Evolutionary conservation across 30 jellyfish, hydroid and myxozoan genomes (phyloP).

Genomic region (Mastigias papua): DNA sequence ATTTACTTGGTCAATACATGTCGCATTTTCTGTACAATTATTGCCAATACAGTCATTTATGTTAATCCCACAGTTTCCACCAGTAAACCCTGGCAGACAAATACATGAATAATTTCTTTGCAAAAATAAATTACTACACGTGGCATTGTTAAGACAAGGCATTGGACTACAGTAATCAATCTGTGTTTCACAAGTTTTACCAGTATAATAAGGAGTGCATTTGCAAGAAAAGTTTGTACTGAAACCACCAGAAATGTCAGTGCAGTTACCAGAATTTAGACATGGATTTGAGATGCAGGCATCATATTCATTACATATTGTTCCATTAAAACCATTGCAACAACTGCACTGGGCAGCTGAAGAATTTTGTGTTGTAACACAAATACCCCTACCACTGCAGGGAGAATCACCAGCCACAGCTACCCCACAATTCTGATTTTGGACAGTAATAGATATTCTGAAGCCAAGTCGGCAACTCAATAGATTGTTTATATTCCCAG

Average conservation of each 20-base stretch:
- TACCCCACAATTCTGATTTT: constrained; percentile 6
- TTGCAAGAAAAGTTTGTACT: constrained; percentile 64
- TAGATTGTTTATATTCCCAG: constrained; percentile 37
- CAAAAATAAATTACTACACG: constrained; percentile 44
- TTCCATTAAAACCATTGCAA: constrained; percentile 72
- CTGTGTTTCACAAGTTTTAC: constrained; percentile 75
- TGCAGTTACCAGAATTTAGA: constrained; percentile 80
- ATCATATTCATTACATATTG: constrained; percentile 64
- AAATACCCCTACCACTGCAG: constrained; percentile 66
- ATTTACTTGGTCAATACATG: constrained; percentile 48
- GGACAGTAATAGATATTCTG: constrained; percentile 33
- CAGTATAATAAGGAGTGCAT: constrained; percentile 80
- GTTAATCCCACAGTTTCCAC: constrained; percentile 73
- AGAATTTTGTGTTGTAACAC: constrained; percentile 42
- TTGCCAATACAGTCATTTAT: constrained; percentile 70
- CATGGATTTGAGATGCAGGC: constrained; percentile 80
- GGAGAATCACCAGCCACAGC: neutral
- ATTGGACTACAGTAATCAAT: constrained; percentile 68
- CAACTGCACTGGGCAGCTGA: constrained; percentile 58
- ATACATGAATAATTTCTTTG: constrained; percentile 49
- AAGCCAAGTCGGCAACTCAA: constrained; percentile 53
- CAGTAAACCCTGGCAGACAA: constrained; percentile 80
- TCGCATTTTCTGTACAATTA: constrained; percentile 51
- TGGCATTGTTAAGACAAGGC: constrained; percentile 70
- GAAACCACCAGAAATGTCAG: constrained; percentile 62